phyloP scores from a whole-genome alignment of 2,797 vertebrate species.

The Parambassis ranga region DNA sequence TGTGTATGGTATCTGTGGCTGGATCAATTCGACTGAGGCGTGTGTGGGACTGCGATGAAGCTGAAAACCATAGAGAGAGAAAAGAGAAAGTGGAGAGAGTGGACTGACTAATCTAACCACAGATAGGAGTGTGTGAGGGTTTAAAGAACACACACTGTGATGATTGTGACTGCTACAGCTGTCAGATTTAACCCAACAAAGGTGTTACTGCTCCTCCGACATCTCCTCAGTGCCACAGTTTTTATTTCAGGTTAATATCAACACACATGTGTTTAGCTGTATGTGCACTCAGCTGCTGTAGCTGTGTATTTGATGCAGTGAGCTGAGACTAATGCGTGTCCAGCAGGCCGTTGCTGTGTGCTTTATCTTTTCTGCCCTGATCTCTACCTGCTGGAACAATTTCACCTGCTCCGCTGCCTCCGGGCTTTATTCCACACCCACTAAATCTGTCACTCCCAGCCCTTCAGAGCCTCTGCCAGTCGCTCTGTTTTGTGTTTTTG shows the following conservation, averaged over 20 bases:
- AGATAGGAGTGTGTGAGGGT: background rate
- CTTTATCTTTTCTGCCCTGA: conserved; percentile 74
- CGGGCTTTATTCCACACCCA: conserved; percentile 70
- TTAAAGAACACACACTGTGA: background rate
- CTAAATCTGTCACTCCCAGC: conserved; percentile 31
- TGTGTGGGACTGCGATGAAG: background rate
- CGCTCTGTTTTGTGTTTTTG: background rate
- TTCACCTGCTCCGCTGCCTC: conserved; percentile 71
- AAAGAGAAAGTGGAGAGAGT: conserved; percentile 12
- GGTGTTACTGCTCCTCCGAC: no score
- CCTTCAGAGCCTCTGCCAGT: conserved; percentile 6
- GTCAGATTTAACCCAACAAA: no score
- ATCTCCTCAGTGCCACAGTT: no score
- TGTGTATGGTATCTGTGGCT: background rate
- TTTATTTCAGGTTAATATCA: no score
- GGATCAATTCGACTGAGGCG: background rate
- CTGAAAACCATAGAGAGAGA: conserved; percentile 16
- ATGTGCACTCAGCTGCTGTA: no score
- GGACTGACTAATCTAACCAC: conserved; percentile 9
- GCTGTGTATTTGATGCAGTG: conserved; percentile 57
- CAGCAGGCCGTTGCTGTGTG: conserved; percentile 65
- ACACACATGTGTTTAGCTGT: no score
- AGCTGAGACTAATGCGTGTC: conserved; percentile 74
- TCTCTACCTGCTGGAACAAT: conserved; percentile 72
- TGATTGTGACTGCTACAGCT: no score